A percentile compares a stretch with the other conserved stretches of the same genome.
Conservation (phyloP, 2,888 invertebrate genomes). For the Cataglyphis livida region DNA sequence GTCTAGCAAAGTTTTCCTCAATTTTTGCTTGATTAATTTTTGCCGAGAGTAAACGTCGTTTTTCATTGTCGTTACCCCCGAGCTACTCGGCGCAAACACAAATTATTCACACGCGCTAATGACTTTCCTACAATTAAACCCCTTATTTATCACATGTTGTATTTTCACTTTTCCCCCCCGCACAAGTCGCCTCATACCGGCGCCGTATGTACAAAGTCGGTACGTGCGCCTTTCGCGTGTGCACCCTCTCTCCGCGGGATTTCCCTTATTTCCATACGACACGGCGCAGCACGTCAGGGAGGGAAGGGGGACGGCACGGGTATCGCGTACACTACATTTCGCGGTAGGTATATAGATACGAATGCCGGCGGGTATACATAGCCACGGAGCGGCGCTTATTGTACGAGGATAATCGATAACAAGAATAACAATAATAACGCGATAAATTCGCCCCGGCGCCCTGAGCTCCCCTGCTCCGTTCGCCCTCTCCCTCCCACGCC, state of each 20-base stretch:
- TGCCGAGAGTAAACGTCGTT: not conserved
- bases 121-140: not conserved
- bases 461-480: conserved; percentile 9
- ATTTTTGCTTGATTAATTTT: conserved; percentile 29
- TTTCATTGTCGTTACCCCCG: not conserved
- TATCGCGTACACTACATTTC: conserved; percentile 49
- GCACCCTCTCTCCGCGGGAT: conserved; percentile 25
- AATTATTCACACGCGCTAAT: not conserved
- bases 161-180: conserved; percentile 38
- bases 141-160: conserved; percentile 4
- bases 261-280: conserved; percentile 53
- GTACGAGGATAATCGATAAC: conserved; percentile 55
- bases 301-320: not conserved
- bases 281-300: conserved; percentile 1
- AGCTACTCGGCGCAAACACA: not conserved
- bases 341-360: conserved; percentile 42
- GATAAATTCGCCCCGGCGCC: conserved; percentile 49
- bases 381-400: conserved; percentile 54
- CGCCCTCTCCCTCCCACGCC: not conserved
- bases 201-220: not conserved
- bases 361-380: conserved; percentile 49
- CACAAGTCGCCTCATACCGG: not conserved
- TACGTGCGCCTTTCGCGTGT: conserved; percentile 24
- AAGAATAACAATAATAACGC: conserved; percentile 56
- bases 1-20: not conserved